Percentiles rank a stretch among this genome's conserved stretches.
Conservation (phyloP, 2,888 invertebrate species). For the Amaurobius ferox region DNA sequence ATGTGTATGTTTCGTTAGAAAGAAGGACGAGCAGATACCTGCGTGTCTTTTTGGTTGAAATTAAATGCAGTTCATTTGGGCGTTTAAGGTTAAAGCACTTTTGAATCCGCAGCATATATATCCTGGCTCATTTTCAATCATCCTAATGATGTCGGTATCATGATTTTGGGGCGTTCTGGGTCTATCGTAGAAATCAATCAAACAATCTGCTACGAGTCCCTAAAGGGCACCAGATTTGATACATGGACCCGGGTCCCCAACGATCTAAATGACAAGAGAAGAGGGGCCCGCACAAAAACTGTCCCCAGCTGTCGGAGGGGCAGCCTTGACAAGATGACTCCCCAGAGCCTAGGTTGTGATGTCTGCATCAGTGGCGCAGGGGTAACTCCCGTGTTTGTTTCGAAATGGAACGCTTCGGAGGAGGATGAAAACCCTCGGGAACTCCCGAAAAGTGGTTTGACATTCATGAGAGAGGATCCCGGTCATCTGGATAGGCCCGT, state of each 20-base stretch:
- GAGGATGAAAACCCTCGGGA: background rate
- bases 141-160: no score
- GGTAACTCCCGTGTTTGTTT: conserved; percentile 62
- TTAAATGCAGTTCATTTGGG: no score
- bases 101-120: no score
- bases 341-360: conserved; percentile 46
- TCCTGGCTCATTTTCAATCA: no score
- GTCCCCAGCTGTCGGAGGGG: conserved; percentile 64
- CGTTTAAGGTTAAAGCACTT: no score
- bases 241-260: conserved; percentile 44
- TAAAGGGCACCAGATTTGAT: conserved; percentile 28
- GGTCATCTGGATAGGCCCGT: conserved; percentile 34
- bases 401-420: conserved; percentile 33
- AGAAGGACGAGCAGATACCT: no score
- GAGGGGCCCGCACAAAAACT: conserved; percentile 8
- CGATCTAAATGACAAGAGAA: conserved; percentile 65
- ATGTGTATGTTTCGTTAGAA: no score
- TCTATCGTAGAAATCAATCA: conserved; percentile 43
- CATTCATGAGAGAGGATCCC: conserved; percentile 55
- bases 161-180: no score
- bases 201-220: conserved; percentile 62
- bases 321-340: conserved; percentile 68
- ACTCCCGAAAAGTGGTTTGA: conserved; percentile 49
- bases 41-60: no score
- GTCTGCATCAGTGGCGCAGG: conserved; percentile 62